Percentiles rank a stretch among this genome's conserved stretches.
Evolutionary conservation across 2,113 vertebrate species (phyloP).

Genomic region (Vimba vimba): DNA sequence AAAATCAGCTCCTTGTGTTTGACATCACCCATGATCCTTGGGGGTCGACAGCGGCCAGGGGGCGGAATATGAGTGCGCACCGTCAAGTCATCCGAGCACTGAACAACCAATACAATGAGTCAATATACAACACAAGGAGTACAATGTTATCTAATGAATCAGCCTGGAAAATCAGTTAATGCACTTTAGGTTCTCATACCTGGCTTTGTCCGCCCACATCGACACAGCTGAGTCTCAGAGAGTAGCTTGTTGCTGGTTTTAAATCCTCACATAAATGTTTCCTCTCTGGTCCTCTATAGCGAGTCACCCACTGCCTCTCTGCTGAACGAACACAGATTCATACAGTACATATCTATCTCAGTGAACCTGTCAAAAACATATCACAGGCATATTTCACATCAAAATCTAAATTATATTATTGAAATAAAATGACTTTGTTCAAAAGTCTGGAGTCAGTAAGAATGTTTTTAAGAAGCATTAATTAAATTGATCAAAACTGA

Average conservation of each 20-base stretch:
- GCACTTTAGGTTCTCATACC: slow-evolving; percentile 68
- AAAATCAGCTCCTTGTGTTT: slow-evolving; percentile 95
- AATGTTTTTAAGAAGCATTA: not conserved
- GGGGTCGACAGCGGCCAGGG: slow-evolving; percentile 87
- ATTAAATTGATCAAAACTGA: not conserved
- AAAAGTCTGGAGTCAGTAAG: not conserved
- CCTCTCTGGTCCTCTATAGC: slow-evolving; percentile 88
- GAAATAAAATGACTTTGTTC: not conserved
- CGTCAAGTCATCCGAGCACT: slow-evolving; percentile 90
- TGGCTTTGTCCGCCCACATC: slow-evolving; percentile 95
- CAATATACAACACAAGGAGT: not conserved
- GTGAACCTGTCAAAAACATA: not conserved
- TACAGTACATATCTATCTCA: not conserved
- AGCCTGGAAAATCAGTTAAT: not conserved
- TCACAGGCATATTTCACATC: not conserved
- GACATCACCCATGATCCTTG: slow-evolving; percentile 86
- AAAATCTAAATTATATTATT: not conserved
- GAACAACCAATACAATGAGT: slow-evolving; percentile 9
- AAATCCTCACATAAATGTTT: slow-evolving; percentile 87
- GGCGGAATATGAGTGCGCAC: slow-evolving; percentile 88
- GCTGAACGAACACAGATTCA: slow-evolving; percentile 56
- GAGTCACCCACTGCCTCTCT: slow-evolving; percentile 91
- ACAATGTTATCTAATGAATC: not conserved
- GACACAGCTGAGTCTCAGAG: slow-evolving; percentile 91
- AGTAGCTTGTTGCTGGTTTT: slow-evolving; percentile 91